Evolutionary conservation across 2,797 vertebrate species (phyloP).

Genomic region (Mycteria americana): DNA sequence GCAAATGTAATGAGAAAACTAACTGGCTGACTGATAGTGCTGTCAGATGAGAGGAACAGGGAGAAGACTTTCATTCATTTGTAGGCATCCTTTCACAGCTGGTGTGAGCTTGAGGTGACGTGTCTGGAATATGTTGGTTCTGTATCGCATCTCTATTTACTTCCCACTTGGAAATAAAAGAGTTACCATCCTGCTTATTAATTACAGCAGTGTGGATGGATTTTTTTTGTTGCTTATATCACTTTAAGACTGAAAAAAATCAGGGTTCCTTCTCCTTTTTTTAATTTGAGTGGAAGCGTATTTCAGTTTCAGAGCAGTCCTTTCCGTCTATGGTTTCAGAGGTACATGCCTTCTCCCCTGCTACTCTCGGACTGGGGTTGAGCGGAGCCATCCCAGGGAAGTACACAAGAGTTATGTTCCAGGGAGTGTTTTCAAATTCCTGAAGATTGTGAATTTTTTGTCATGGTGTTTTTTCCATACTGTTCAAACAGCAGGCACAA

Average conservation of each 20-base stretch:
- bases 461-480: constrained; percentile 15
- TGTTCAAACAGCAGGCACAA: constrained; percentile 31
- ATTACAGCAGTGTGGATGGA: not conserved
- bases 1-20: not conserved
- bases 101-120: not conserved
- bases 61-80: not conserved
- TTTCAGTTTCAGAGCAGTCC: not conserved
- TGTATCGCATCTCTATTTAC: not conserved
- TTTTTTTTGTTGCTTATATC: not conserved
- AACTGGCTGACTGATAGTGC: not conserved
- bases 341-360: not conserved
- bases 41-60: not conserved
- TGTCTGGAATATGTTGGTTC: not conserved
- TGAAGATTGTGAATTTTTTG: constrained; percentile 5
- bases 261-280: not conserved
- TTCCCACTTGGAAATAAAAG: not conserved
- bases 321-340: not conserved
- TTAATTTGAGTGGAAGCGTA: not conserved
- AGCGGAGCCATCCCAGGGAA: not conserved
- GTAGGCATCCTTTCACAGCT: not conserved
- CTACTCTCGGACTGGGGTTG: rapidly evolving
- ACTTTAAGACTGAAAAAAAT: not conserved
- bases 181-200: not conserved
- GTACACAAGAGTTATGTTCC: not conserved
- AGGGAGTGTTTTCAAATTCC: not conserved